These are phyloP conservation scores for Camptogramma bilineatum DNA, from an alignment of 2,888 invertebrate genomes.

Conservation along the genomic window DNA sequence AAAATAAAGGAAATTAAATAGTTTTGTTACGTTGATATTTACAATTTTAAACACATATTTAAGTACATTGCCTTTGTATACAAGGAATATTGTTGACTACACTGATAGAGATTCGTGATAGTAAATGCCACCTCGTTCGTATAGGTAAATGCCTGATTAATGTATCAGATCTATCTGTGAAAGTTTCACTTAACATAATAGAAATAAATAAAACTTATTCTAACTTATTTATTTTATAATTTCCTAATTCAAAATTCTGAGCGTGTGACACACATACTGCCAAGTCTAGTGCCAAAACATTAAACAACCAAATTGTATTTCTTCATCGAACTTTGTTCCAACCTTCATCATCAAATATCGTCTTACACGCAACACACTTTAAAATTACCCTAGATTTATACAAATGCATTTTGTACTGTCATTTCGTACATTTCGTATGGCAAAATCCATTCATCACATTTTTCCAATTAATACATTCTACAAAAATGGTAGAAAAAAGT, in stretches of 20 bases:
- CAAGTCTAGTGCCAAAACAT: conserved; percentile 6
- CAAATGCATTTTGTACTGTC: conserved; percentile 71
- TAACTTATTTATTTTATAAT: conserved; percentile 22
- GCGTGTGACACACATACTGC: conserved; percentile 19
- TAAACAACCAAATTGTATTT: conserved; percentile 6
- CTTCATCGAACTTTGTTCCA: conserved; percentile 29
- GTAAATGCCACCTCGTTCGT: conserved; percentile 7
- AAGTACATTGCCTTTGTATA: conserved; percentile 65
- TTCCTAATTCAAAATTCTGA: conserved; percentile 27
- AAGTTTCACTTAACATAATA: conserved; percentile 33
- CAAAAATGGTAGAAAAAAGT: conserved; percentile 50
- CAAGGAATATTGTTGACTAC: conserved; percentile 47
- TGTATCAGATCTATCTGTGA: conserved; percentile 31
- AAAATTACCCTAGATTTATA: conserved; percentile 43
- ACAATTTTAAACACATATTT: conserved; percentile 43
- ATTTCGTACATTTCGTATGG: conserved; percentile 60
- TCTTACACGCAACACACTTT: conserved; percentile 14
- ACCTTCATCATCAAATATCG: not conserved
- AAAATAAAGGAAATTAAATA: conserved; percentile 32
- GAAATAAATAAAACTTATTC: conserved; percentile 42
- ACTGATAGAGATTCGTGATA: conserved; percentile 45
- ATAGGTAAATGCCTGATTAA: conserved; percentile 1
- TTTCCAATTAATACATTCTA: conserved; percentile 41
- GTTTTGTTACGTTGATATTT: conserved; percentile 32
- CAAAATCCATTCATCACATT: conserved; percentile 61